phyloP scores from a whole-genome alignment of 1,140 invertebrate genomes.

The Callitettix versicolor region DNA sequence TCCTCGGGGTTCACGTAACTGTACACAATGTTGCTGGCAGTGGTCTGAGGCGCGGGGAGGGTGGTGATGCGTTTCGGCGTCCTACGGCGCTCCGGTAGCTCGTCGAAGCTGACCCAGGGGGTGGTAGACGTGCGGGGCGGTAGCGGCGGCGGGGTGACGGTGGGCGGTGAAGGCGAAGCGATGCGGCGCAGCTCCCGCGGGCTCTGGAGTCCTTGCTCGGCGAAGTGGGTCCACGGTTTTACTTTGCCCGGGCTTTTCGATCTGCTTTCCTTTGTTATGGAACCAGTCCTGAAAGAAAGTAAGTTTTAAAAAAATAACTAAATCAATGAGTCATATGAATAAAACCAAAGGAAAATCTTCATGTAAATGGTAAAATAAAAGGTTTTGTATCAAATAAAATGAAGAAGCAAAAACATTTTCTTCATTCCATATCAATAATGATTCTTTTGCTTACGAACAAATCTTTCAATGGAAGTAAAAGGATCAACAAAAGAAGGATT shows the following conservation, averaged over 20 bases:
- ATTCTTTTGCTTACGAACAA: no score
- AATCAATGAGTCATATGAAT: no score
- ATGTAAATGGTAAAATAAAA: no score
- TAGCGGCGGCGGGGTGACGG: constrained; percentile 40
- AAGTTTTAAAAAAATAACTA: no score
- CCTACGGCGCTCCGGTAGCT: constrained; percentile 67
- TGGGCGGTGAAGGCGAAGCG: constrained; percentile 23
- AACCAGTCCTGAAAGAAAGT: no score
- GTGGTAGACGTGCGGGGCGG: constrained; percentile 39
- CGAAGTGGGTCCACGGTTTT: constrained; percentile 24
- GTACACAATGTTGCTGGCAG: constrained; percentile 32
- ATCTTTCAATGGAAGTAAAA: no score
- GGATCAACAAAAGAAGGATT: no score
- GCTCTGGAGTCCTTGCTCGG: constrained; percentile 14
- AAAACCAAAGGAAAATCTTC: no score
- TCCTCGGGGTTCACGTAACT: constrained; percentile 74
- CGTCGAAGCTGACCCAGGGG: constrained; percentile 77
- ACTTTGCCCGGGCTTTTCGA: constrained; percentile 24
- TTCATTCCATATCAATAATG: no score
- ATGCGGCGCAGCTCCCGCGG: constrained; percentile 5
- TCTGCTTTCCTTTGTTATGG: constrained; percentile 33
- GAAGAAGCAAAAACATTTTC: no score
- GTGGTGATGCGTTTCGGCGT: constrained; percentile 69
- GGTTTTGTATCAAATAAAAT: no score
- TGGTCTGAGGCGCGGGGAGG: constrained; percentile 41